Evolutionary conservation across 2,113 vertebrate genomes (phyloP).

Genomic region (Meleagris gallopavo): DNA sequence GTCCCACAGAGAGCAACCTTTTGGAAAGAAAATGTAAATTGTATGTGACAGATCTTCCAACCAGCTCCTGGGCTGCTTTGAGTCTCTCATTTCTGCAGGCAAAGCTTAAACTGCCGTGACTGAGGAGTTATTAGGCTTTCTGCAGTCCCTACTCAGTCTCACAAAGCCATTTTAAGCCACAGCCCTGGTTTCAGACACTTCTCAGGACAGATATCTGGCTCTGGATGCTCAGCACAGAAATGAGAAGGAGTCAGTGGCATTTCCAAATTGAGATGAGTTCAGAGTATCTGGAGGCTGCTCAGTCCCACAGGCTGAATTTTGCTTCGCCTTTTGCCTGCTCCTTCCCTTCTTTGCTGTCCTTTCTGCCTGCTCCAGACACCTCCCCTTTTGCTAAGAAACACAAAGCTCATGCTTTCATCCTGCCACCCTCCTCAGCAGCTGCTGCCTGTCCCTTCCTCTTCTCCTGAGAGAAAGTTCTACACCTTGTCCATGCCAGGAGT

Average conservation of each 20-base stretch:
- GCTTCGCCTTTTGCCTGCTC: neutral
- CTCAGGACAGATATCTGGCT: neutral
- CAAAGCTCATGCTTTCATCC: rapidly evolving
- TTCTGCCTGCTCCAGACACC: neutral
- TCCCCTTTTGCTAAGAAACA: neutral
- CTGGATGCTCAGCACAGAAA: neutral
- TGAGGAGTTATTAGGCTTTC: neutral
- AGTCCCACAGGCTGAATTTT: neutral
- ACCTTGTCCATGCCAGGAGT: neutral
- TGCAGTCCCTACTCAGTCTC: neutral
- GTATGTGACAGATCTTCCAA: neutral
- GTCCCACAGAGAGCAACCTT: neutral
- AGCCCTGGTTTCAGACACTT: neutral
- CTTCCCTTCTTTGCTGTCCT: neutral
- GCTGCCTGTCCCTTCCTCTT: neutral
- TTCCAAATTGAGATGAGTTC: neutral
- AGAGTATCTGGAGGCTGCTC: neutral
- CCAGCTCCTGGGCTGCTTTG: neutral
- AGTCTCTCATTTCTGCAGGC: neutral
- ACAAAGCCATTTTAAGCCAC: neutral
- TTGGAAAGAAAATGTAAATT: neutral
- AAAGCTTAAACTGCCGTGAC: neutral
- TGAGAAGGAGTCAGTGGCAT: neutral
- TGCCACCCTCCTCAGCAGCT: neutral
- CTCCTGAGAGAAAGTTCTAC: neutral